A percentile compares a stretch with the other conserved stretches of the same genome.
Evolutionary conservation across 2,113 vertebrate species (phyloP).

Genomic region (Megatriorchis doriae): DNA sequence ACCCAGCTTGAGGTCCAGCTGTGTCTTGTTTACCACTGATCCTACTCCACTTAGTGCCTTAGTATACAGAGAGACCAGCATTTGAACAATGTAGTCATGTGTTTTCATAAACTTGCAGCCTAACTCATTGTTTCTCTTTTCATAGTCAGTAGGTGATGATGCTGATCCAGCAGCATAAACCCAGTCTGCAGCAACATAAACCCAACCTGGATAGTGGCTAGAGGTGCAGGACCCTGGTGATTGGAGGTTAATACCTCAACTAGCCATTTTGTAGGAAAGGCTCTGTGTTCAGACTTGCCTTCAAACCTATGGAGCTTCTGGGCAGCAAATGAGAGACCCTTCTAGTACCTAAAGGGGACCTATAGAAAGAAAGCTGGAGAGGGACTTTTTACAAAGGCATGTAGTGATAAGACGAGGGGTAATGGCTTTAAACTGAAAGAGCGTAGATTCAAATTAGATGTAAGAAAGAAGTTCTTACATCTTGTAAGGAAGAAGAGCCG

Average conservation of each 20-base stretch:
- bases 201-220: background rate
- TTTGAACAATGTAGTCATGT: background rate
- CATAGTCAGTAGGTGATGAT: background rate
- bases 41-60: background rate
- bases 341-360: too few relatives aligned
- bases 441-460: too few relatives aligned
- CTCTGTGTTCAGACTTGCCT: background rate
- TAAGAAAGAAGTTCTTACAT: too few relatives aligned
- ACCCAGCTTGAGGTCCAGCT: background rate
- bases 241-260: background rate
- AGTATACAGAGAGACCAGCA: background rate
- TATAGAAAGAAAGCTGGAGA: too few relatives aligned
- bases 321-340: background rate
- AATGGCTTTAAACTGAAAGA: too few relatives aligned
- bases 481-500: too few relatives aligned
- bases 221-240: background rate
- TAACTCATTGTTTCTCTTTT: background rate
- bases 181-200: background rate
- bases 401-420: too few relatives aligned
- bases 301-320: background rate
- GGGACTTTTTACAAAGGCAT: too few relatives aligned
- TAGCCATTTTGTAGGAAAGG: background rate
- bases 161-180: background rate
- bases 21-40: background rate
- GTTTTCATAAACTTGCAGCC: background rate